phyloP scores from a whole-genome alignment of 2,888 invertebrate species.

The Hemaris fuciformis region DNA sequence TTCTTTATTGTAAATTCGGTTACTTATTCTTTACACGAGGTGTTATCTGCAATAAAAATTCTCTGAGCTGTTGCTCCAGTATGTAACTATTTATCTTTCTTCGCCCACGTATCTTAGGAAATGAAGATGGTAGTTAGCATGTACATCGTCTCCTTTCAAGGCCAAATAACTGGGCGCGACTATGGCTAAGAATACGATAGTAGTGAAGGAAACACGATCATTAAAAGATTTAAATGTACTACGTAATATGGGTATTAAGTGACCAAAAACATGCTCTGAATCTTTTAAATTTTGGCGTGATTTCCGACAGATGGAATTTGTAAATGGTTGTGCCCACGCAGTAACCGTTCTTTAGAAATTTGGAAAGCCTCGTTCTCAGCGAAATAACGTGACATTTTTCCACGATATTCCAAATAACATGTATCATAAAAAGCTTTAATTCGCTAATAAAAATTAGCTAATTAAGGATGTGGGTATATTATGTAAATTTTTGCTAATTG shows the following conservation, averaged over 20 bases:
- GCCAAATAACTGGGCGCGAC: constrained; percentile 5
- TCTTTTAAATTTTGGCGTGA: background rate
- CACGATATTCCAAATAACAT: background rate
- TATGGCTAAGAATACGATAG: background rate
- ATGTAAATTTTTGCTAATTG: constrained; percentile 5
- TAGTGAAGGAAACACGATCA: background rate
- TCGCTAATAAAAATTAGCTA: background rate
- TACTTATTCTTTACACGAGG: background rate
- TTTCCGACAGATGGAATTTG: background rate
- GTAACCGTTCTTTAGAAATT: background rate
- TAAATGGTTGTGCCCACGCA: background rate
- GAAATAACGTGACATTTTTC: background rate
- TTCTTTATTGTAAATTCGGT: too few species aligned
- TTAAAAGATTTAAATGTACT: background rate
- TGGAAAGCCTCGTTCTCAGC: background rate
- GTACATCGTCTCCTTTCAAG: constrained; percentile 6
- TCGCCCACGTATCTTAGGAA: constrained; percentile 1
- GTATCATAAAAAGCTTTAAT: background rate
- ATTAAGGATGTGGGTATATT: background rate
- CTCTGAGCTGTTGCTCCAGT: background rate
- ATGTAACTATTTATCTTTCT: background rate
- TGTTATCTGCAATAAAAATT: constrained; percentile 8
- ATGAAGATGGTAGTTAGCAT: constrained; percentile 5
- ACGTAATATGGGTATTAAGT: background rate
- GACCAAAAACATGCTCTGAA: background rate